phyloP scores from a whole-genome alignment of 2,113 vertebrate species.

The Apistogramma diplotaenia region DNA sequence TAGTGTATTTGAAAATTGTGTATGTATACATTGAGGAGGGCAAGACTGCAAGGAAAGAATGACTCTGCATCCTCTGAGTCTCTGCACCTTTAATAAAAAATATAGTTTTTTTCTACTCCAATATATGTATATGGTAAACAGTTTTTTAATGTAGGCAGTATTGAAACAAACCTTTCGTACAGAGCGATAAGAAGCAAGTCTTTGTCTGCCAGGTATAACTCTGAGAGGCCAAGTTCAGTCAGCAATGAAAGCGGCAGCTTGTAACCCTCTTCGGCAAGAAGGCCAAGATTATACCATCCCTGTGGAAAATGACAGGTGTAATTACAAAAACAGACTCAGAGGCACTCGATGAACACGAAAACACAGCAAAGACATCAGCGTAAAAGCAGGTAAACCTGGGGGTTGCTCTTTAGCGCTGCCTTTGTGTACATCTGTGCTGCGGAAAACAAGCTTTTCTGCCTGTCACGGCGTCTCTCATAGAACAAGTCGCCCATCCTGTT shows the following conservation, averaged over 20 bases:
- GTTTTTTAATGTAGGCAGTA: background rate
- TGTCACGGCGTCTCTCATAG: conserved; percentile 44
- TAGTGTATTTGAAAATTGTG: conserved; percentile 64
- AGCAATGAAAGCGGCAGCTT: conserved; percentile 64
- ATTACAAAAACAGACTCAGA: background rate
- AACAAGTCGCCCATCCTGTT: conserved; percentile 79
- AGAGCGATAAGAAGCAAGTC: conserved; percentile 61
- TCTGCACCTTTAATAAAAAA: conserved; percentile 69
- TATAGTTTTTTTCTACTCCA: background rate
- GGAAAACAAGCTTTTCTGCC: conserved; percentile 57
- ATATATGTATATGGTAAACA: background rate
- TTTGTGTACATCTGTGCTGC: conserved; percentile 78
- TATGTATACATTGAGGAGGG: conserved; percentile 68
- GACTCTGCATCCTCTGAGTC: conserved; percentile 72
- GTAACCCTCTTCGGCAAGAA: conserved; percentile 74
- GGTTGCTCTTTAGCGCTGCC: conserved; percentile 73
- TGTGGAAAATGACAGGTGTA: conserved; percentile 32
- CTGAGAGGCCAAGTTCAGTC: conserved; percentile 66
- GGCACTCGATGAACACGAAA: background rate
- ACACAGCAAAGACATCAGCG: background rate
- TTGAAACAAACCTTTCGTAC: conserved; percentile 67
- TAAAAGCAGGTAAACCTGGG: conserved; percentile 69
- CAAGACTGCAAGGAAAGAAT: conserved; percentile 79
- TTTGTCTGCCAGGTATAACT: conserved; percentile 61
- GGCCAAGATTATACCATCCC: conserved; percentile 81